These are phyloP conservation scores for Drosophila birchii DNA, from an alignment of 2,888 invertebrate species.

Conservation along the genomic window DNA sequence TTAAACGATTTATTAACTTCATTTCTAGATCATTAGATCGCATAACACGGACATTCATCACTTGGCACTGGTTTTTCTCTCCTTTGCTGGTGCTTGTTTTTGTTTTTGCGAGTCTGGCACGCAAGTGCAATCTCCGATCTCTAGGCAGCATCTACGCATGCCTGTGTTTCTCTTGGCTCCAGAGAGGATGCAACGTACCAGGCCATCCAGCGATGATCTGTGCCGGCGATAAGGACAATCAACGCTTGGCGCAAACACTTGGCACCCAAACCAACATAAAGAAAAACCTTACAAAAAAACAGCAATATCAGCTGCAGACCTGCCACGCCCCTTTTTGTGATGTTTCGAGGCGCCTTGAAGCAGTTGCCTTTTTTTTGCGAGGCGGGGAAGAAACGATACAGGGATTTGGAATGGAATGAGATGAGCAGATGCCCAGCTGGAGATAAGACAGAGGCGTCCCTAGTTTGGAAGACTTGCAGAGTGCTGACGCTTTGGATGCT, in stretches of 20 bases:
- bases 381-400: conserved; percentile 20
- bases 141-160: conserved; percentile 73
- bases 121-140: conserved; percentile 53
- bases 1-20: conserved; percentile 84
- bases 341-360: conserved; percentile 59
- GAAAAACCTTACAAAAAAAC: conserved; percentile 4
- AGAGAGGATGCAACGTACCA: conserved; percentile 11
- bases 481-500: not conserved
- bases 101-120: conserved; percentile 28
- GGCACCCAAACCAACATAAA: conserved; percentile 57
- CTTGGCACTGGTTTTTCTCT: conserved; percentile 60
- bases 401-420: conserved; percentile 14
- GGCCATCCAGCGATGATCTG: conserved; percentile 48
- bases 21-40: conserved; percentile 84
- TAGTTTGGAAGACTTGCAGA: conserved; percentile 17
- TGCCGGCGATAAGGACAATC: conserved; percentile 72
- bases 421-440: conserved; percentile 48
- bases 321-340: conserved; percentile 54
- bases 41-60: conserved; percentile 84
- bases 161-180: conserved; percentile 23
- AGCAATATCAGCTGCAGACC: conserved; percentile 30
- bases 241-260: conserved; percentile 79
- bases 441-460: conserved; percentile 57
- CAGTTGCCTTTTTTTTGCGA: conserved; percentile 43
- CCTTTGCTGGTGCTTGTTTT: conserved; percentile 6